Percentiles rank a stretch among this genome's conserved stretches.
Evolutionary conservation across 2,888 invertebrate genomes (phyloP).

Genomic region (Spodoptera littoralis): DNA sequence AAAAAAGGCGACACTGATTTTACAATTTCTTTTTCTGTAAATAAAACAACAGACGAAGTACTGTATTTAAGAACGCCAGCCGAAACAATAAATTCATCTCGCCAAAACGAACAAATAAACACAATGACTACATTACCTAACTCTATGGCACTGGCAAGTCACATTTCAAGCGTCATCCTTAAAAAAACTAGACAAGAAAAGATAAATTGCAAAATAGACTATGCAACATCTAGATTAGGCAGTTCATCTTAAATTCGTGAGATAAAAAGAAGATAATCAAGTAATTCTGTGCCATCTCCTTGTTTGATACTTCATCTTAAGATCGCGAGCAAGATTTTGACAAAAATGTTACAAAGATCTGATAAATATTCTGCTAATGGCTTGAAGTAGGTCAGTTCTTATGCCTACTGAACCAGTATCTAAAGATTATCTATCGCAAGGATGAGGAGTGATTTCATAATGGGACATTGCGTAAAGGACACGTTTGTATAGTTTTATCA

Average conservation of each 20-base stretch:
- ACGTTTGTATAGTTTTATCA: no score
- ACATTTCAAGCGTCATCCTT: neutral
- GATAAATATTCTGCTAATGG: conserved; percentile 36
- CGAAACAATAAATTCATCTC: no score
- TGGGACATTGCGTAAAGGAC: neutral
- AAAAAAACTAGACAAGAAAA: neutral
- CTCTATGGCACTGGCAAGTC: no score
- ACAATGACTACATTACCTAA: no score
- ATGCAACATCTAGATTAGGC: conserved; percentile 20
- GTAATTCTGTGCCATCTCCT: conserved; percentile 40
- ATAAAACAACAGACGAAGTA: no score
- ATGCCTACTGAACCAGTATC: conserved; percentile 16
- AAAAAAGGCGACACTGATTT: no score
- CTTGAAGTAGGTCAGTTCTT: neutral
- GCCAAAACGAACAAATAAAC: no score
- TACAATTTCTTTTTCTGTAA: no score
- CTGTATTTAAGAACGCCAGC: no score
- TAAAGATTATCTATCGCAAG: conserved; percentile 33
- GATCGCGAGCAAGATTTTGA: conserved; percentile 30
- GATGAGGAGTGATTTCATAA: neutral
- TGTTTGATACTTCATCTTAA: conserved; percentile 45
- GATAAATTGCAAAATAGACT: conserved; percentile 25
- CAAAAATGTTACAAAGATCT: conserved; percentile 46
- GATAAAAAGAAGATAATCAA: conserved; percentile 28
- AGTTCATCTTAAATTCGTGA: conserved; percentile 38